phyloP scores from a whole-genome alignment of 2,113 vertebrate species.

The Vidua macroura region DNA sequence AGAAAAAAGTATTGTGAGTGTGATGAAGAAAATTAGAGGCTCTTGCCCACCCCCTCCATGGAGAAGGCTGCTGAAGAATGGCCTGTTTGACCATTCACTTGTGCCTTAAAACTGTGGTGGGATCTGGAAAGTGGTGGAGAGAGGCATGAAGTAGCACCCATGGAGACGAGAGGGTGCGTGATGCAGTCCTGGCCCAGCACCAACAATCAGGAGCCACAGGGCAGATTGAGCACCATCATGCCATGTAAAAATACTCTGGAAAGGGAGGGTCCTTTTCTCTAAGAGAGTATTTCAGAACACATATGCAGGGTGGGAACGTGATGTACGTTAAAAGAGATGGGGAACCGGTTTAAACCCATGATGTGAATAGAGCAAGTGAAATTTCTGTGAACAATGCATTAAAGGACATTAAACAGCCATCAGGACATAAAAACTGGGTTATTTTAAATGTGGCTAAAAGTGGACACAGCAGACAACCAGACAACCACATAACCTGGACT shows the following conservation, averaged over 20 bases:
- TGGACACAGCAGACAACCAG: not conserved
- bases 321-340: not conserved
- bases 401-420: not conserved
- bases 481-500: not conserved
- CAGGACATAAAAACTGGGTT: not conserved
- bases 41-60: not conserved
- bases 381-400: not conserved
- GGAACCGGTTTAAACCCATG: not conserved
- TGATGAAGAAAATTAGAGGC: not conserved
- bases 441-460: slow-evolving; percentile 25
- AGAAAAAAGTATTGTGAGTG: not conserved
- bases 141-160: accelerated
- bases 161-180: accelerated
- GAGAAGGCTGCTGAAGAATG: not conserved
- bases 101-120: not conserved
- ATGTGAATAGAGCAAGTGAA: not conserved
- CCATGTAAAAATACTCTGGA: not conserved
- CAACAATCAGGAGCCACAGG: accelerated
- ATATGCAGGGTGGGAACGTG: accelerated
- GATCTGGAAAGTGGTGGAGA: not conserved
- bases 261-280: not conserved
- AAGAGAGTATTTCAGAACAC: not conserved
- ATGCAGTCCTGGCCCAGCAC: accelerated
- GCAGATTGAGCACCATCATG: not conserved
- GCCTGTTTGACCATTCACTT: not conserved